These are phyloP conservation scores for Coracias cyanogaster DNA, from an alignment of 2,797 vertebrate species.

Conservation along the genomic window DNA sequence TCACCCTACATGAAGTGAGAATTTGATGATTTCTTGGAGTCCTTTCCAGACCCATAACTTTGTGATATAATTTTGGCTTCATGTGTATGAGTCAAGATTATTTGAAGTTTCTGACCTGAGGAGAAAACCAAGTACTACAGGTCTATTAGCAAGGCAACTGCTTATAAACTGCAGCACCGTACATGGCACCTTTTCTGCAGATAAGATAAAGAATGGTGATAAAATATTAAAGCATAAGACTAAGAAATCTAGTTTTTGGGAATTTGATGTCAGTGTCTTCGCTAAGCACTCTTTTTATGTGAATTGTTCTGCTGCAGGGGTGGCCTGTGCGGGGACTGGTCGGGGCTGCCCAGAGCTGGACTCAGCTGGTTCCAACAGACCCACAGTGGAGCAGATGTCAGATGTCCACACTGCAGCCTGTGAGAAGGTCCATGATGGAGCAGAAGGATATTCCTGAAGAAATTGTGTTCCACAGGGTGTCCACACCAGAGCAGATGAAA, in stretches of 20 bases:
- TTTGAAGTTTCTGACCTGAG: background rate
- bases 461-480: too few relatives aligned
- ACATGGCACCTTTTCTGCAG: background rate
- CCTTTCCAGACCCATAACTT: background rate
- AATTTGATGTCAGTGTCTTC: background rate
- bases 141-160: background rate
- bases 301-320: background rate
- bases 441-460: background rate
- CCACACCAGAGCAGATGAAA: background rate
- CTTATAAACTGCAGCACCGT: background rate
- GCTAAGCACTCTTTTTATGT: rapidly evolving
- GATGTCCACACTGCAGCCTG: too few relatives aligned
- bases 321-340: background rate
- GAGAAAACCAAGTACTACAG: background rate
- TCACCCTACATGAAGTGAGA: background rate
- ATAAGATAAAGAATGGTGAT: background rate
- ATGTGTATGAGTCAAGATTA: background rate
- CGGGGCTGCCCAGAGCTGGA: background rate
- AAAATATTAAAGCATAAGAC: background rate
- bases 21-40: background rate
- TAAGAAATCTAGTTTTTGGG: background rate
- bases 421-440: background rate
- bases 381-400: too few relatives aligned
- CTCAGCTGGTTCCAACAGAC: background rate
- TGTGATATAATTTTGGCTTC: background rate